Evolutionary conservation across 2,113 vertebrate species (phyloP), one percentile per base, ranked within the genome.

Genomic region (Apus apus): DNA sequence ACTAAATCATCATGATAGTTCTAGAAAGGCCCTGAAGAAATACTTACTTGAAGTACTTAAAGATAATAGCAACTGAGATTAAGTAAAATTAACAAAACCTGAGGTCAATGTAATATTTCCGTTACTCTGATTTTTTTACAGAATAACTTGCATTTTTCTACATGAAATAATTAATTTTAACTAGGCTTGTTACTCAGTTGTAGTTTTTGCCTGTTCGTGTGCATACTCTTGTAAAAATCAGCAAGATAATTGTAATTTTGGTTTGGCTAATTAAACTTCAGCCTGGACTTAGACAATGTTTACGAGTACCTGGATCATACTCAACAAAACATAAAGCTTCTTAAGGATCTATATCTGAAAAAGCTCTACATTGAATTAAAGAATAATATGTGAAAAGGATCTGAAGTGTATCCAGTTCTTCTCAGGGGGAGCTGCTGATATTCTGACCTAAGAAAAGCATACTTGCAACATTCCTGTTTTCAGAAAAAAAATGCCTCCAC

Each of bases 1-100:
- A 79, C 10, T 95, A 87, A 92, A 93, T 95, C 58, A 83, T 46
- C 16, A n/a, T 62, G n/a, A 73, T 72, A 79, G 48, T 40, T 93
- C 56, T 84, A 61, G 30, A 91, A 91, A 81, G 32, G 14, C 56
- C 60, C 46, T 53, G 27, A 90, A 90, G 53, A 50, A 34, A 71
- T 22, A 72, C 38, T 75, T 76, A 43, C 11, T 56, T 82, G 20
- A 85, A 85, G 25, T 23, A 75, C 26, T 91, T 91, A 38, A 80
- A 64, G 36, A 62, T 81, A 89, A 86, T 62, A 84, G 27, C 32
- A 74, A 60, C 8, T 23, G 46, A 71, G 84, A 67, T 73, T 6
- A 85, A 87, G 46, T 61, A 94, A 86, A 83, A 89, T 43, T 51
- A 81, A 21, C 15, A 82, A 82, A 91, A 73, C 15, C 15, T 74